These are phyloP conservation scores for Aphaenogaster floridana DNA, from an alignment of 1,140 invertebrate genomes.

Conservation along the genomic window DNA sequence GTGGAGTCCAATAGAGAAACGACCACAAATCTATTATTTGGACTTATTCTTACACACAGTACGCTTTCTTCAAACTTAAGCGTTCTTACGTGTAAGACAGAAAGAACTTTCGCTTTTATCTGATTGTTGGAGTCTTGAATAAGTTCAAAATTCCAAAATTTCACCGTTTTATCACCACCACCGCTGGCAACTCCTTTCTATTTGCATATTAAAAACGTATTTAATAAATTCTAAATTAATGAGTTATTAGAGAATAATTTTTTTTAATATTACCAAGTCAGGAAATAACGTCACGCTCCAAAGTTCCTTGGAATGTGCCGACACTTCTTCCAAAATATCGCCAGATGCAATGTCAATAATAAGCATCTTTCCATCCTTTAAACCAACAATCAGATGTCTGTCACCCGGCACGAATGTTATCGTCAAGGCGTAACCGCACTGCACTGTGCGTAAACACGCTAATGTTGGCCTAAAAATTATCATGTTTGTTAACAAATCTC, in stretches of 20 bases:
- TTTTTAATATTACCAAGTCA: conserved; percentile 88
- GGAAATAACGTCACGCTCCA: conserved; percentile 93
- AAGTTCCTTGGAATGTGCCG: conserved; percentile 93
- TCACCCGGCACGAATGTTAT: conserved; percentile 97
- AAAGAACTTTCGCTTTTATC: conserved; percentile 91
- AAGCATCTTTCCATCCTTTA: conserved; percentile 95
- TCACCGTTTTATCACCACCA: conserved; percentile 95
- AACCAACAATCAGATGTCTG: conserved; percentile 95
- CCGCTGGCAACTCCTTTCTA: conserved; percentile 94
- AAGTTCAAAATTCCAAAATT: conserved; percentile 98
- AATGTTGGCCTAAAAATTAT: conserved; percentile 89
- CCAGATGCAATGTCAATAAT: conserved; percentile 95
- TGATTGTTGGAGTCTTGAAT: conserved; percentile 89
- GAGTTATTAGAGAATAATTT: background rate
- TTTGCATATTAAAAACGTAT: conserved; percentile 39
- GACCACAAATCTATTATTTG: conserved; percentile 95
- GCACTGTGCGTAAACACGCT: conserved; percentile 93
- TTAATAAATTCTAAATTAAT: conserved; percentile 1
- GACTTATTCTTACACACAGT: conserved; percentile 93
- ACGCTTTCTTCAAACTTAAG: conserved; percentile 96
- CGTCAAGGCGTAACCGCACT: conserved; percentile 90
- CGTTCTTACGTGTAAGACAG: conserved; percentile 93
- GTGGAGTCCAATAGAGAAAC: conserved; percentile 97
- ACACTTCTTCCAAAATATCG: conserved; percentile 91
- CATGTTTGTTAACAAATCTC: conserved; percentile 45